Percentiles rank a stretch among this genome's conserved stretches.
Evolutionary conservation across 2,888 invertebrate genomes (phyloP).

Genomic region (Diarsia rubi): DNA sequence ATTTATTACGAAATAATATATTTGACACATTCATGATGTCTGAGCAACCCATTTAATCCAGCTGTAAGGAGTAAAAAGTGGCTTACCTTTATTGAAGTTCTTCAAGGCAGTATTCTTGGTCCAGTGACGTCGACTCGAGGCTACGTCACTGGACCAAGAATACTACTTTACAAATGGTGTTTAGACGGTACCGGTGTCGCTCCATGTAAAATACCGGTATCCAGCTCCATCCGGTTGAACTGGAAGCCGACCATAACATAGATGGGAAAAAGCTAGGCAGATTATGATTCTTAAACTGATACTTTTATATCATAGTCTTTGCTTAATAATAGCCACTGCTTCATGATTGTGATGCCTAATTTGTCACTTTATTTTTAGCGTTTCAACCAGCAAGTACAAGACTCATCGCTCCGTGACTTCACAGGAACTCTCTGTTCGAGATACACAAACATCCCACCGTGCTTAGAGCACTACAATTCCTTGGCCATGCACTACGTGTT

Average conservation of each 20-base stretch:
- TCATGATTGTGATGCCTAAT: background rate
- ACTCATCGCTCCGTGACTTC: constrained; percentile 74
- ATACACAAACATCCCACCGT: constrained; percentile 70
- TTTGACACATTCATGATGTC: background rate
- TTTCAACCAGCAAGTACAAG: constrained; percentile 80
- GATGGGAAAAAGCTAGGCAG: too few relatives aligned
- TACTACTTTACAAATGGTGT: too few relatives aligned
- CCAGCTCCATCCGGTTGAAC: too few relatives aligned
- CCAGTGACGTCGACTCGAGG: background rate
- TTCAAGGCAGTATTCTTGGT: too few relatives aligned
- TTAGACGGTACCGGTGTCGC: background rate
- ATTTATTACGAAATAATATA: too few relatives aligned
- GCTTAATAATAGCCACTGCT: too few relatives aligned
- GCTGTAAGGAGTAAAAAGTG: background rate
- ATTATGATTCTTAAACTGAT: background rate
- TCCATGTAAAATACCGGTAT: too few relatives aligned
- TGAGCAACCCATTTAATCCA: background rate
- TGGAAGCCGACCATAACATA: too few relatives aligned
- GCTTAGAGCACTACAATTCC: constrained; percentile 75
- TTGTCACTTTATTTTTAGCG: constrained; percentile 64
- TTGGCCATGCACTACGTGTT: constrained; percentile 71
- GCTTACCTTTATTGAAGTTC: background rate
- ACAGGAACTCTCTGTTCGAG: constrained; percentile 77
- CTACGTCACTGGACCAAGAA: too few relatives aligned
- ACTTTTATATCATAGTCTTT: background rate